Conservation (phyloP, 2,888 invertebrate species). For the Trissoscelio sp. region DNA sequence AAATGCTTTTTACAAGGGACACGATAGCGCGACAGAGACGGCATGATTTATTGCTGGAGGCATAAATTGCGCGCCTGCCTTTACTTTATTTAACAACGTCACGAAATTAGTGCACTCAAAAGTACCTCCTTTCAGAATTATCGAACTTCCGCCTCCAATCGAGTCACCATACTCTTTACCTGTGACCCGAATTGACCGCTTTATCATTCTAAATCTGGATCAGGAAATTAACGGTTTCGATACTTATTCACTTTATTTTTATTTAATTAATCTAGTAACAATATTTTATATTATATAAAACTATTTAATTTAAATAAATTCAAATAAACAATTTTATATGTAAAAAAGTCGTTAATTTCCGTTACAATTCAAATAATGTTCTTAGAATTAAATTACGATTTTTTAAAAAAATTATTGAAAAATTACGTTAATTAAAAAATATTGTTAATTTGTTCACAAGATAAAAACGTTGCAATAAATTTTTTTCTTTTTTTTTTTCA, state of each 20-base stretch:
- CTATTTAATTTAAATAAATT: too few species aligned
- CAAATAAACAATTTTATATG: too few species aligned
- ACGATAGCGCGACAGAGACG: constrained; percentile 36
- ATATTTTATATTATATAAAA: too few species aligned
- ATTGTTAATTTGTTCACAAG: too few species aligned
- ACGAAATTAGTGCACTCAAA: constrained; percentile 45
- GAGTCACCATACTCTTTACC: constrained; percentile 4
- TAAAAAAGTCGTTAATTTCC: too few species aligned
- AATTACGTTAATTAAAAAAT: too few species aligned
- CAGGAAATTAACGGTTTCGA: not conserved
- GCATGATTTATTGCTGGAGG: constrained; percentile 54
- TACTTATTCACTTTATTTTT: too few species aligned
- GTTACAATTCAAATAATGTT: too few species aligned
- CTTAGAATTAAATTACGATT: too few species aligned
- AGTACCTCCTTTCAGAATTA: constrained; percentile 5
- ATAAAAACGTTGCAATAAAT: not conserved
- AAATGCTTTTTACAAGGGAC: constrained; percentile 29
- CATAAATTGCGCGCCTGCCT: constrained; percentile 33
- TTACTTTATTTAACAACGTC: constrained; percentile 49
- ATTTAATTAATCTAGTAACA: too few species aligned
- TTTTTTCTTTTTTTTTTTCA: constrained; percentile 5
- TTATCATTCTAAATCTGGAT: constrained; percentile 9
- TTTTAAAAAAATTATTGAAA: too few species aligned
- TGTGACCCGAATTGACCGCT: constrained; percentile 29
- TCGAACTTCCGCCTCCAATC: constrained; percentile 41